phyloP scores from a whole-genome alignment of 2,113 vertebrate species.

The Axis porcinus region DNA sequence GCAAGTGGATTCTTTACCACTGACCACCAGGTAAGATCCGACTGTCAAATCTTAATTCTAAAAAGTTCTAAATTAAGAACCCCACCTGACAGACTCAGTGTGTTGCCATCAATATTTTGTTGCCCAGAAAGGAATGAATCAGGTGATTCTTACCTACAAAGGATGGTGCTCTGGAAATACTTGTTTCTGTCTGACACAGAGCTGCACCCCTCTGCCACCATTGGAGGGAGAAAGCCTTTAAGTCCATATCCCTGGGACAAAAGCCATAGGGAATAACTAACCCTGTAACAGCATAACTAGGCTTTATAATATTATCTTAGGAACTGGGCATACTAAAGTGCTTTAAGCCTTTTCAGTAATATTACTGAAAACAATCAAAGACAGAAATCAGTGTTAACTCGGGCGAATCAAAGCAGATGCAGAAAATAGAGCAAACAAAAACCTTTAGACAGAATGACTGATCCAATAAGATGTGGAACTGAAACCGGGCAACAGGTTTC shows the following conservation, averaged over 20 bases:
- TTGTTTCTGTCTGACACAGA: not conserved
- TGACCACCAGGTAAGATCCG: not conserved
- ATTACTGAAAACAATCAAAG: not conserved
- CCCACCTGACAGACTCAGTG: not conserved
- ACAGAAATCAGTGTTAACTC: constrained; percentile 6
- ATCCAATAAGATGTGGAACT: not conserved
- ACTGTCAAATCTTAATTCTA: not conserved
- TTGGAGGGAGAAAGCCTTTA: not conserved
- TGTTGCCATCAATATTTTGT: not conserved
- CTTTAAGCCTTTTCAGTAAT: not conserved
- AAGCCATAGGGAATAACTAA: not conserved
- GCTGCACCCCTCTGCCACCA: not conserved
- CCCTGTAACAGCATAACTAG: not conserved
- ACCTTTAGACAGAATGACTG: not conserved
- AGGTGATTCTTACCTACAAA: not conserved
- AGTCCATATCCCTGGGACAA: not conserved
- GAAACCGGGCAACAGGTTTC: not conserved
- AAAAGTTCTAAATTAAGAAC: not conserved
- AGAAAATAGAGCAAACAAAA: constrained; percentile 21
- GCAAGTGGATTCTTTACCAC: not conserved
- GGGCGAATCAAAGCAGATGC: not conserved
- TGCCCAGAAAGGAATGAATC: not conserved
- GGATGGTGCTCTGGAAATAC: not conserved
- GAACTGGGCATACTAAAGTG: not conserved
- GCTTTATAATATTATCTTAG: not conserved